Conservation (phyloP, 1,140 invertebrate species). For the Bombus pascuorum region DNA sequence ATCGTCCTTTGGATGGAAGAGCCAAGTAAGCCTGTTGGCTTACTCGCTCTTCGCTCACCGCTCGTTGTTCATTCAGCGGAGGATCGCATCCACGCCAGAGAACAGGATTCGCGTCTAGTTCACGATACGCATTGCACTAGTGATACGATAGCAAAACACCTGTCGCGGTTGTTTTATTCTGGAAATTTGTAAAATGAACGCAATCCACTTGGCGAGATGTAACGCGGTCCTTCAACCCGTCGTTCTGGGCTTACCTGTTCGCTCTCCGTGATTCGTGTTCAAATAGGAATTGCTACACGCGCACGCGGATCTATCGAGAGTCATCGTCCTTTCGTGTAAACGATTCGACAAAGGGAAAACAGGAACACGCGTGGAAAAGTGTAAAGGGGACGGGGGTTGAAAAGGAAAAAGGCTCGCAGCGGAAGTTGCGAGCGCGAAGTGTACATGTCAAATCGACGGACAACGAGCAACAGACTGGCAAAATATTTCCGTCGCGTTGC, state of each 20-base stretch:
- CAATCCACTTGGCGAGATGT: slow-evolving; percentile 60
- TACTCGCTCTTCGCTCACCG: no score
- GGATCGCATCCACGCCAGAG: slow-evolving; percentile 26
- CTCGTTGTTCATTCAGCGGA: slow-evolving; percentile 8
- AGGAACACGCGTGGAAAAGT: background rate
- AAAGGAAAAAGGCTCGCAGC: background rate
- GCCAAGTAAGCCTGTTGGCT: background rate
- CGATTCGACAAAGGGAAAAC: slow-evolving; percentile 3
- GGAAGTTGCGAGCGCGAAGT: background rate
- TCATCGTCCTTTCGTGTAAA: slow-evolving; percentile 21
- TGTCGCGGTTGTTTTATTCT: slow-evolving; percentile 44
- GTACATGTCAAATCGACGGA: slow-evolving; percentile 10
- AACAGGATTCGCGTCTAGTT: slow-evolving; percentile 30
- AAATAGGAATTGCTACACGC: slow-evolving; percentile 38
- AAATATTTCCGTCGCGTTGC: slow-evolving; percentile 36
- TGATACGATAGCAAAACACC: slow-evolving; percentile 39
- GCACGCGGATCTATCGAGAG: slow-evolving; percentile 21
- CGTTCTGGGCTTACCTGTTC: slow-evolving; percentile 31
- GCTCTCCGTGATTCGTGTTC: slow-evolving; percentile 63
- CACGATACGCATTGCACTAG: slow-evolving; percentile 10
- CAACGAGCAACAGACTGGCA: slow-evolving; percentile 1
- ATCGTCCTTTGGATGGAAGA: background rate
- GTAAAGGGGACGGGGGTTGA: background rate
- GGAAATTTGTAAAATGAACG: slow-evolving; percentile 60
- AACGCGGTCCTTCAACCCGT: slow-evolving; percentile 65